Percentiles rank a stretch among this genome's conserved stretches.
Evolutionary conservation across 2,888 invertebrate genomes (phyloP).

Genomic region (Orchesella flavescens): DNA sequence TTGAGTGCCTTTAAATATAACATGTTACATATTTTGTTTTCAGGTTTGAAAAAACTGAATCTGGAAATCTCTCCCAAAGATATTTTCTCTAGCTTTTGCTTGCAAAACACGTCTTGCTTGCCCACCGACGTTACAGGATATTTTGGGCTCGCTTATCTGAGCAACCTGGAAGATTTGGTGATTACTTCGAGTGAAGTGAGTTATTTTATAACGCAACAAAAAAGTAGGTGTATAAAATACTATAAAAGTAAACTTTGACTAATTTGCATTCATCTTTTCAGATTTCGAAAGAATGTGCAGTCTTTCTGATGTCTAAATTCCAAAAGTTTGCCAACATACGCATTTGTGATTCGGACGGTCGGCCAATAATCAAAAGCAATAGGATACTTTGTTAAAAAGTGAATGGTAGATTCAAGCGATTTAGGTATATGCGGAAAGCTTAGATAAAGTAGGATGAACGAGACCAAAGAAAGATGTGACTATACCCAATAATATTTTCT

Average conservation of each 20-base stretch:
- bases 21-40: background rate
- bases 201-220: background rate
- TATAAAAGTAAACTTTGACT: too few relatives aligned
- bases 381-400: background rate
- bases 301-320: conserved; percentile 37
- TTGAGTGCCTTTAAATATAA: too few relatives aligned
- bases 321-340: conserved; percentile 29
- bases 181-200: conserved; percentile 60
- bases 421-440: background rate
- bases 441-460: background rate
- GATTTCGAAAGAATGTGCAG: conserved; percentile 44
- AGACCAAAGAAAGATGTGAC: too few relatives aligned
- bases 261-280: conserved; percentile 4
- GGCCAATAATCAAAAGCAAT: conserved; percentile 2
- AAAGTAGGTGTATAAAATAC: background rate
- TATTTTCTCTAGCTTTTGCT: conserved; percentile 46
- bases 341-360: conserved; percentile 35
- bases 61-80: conserved; percentile 60
- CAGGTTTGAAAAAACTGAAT: conserved; percentile 55
- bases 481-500: background rate
- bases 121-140: conserved; percentile 62
- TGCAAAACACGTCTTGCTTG: conserved; percentile 55
- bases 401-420: background rate
- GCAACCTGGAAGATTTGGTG: conserved; percentile 45
- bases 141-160: conserved; percentile 57